phyloP scores from a whole-genome alignment of 2,797 vertebrate species.

The Sciurus carolinensis region DNA sequence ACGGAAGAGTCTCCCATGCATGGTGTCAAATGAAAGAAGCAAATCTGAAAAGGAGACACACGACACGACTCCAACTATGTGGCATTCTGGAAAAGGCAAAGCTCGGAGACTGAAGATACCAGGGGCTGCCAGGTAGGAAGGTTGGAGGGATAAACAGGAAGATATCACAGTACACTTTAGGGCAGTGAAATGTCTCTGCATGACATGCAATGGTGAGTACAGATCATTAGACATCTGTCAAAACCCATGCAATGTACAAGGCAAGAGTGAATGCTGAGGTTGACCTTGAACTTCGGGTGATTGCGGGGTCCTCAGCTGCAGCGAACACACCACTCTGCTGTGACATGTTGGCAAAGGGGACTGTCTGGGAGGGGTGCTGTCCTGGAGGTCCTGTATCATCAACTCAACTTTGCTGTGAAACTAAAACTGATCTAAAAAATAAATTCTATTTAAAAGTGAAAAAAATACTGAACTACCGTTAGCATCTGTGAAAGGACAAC shows the following conservation, averaged over 20 bases:
- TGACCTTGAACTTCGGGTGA: background rate
- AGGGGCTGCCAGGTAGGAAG: background rate
- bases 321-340: too few species aligned
- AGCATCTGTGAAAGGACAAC: background rate
- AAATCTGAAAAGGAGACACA: background rate
- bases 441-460: background rate
- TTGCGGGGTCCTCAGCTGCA: background rate
- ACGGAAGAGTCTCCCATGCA: background rate
- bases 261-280: background rate
- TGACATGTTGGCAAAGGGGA: background rate
- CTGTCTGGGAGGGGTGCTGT: accelerated
- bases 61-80: background rate
- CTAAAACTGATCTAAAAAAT: background rate
- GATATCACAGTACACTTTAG: background rate
- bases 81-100: background rate
- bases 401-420: background rate
- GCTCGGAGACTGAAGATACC: background rate
- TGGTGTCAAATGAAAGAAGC: background rate
- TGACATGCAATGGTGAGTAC: too few species aligned
- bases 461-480: background rate
- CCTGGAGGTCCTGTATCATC: background rate
- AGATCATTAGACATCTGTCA: background rate
- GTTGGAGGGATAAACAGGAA: background rate
- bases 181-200: background rate
- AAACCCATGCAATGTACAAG: background rate